These are phyloP conservation scores for Fragum whitleyi DNA, from an alignment of 2,888 invertebrate genomes.

Conservation along the genomic window DNA sequence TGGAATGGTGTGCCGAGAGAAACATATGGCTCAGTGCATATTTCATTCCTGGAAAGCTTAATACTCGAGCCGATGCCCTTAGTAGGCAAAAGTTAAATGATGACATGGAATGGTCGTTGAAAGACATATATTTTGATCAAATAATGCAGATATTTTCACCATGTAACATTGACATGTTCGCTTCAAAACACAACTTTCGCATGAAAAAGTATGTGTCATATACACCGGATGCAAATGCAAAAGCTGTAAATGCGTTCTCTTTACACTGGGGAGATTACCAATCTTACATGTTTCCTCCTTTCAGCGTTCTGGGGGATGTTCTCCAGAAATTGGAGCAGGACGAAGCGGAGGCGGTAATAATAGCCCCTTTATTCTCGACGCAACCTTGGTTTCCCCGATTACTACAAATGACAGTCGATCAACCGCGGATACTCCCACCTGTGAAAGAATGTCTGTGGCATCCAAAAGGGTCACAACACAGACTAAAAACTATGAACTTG, in stretches of 20 bases:
- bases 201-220: no score
- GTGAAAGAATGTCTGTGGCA: background rate
- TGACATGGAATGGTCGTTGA: constrained; percentile 29
- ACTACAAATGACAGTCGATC: constrained; percentile 1
- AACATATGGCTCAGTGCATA: constrained; percentile 40
- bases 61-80: constrained; percentile 31
- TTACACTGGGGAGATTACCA: constrained; percentile 16
- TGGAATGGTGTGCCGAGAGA: constrained; percentile 41
- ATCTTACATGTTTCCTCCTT: background rate
- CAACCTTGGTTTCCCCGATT: no score
- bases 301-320: no score
- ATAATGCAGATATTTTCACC: no score
- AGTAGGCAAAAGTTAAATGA: constrained; percentile 24
- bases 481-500: background rate
- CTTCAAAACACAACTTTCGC: no score
- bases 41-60: background rate
- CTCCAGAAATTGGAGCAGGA: no score
- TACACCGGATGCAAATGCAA: no score
- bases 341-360: no score
- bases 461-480: constrained; percentile 1
- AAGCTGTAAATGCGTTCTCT: no score
- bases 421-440: constrained; percentile 4
- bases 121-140: no score
- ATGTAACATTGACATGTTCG: no score
- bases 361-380: no score